phyloP scores from a whole-genome alignment of 2,113 vertebrate species.

The Perca fluviatilis region DNA sequence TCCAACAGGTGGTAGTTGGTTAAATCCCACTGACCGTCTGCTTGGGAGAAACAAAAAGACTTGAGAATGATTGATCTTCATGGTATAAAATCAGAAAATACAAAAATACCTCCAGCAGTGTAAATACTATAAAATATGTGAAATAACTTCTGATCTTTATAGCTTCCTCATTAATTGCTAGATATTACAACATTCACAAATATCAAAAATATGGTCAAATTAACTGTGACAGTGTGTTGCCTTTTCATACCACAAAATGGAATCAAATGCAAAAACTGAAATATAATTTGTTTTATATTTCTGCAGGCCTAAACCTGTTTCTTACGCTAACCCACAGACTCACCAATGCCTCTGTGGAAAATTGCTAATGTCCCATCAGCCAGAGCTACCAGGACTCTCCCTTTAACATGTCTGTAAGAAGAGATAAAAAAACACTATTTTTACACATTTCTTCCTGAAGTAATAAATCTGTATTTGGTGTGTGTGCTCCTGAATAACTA shows the following conservation, averaged over 20 bases:
- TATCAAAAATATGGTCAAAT: neutral
- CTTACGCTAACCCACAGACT: conserved; percentile 13
- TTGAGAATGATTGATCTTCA: neutral
- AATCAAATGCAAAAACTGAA: neutral
- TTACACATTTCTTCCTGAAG: neutral
- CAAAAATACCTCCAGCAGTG: neutral
- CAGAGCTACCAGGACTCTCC: conserved; percentile 94
- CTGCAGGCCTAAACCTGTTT: no score
- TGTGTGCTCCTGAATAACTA: neutral
- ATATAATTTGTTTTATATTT: neutral
- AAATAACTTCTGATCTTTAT: neutral
- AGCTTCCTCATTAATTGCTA: neutral
- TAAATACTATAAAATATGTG: neutral
- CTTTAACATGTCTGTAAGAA: conserved; percentile 93
- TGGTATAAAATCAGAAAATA: neutral
- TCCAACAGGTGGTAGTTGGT: conserved; percentile 98
- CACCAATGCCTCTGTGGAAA: conserved; percentile 94
- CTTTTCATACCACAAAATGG: neutral
- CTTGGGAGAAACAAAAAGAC: conserved; percentile 12
- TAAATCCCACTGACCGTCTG: conserved; percentile 97
- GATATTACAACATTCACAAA: neutral
- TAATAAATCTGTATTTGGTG: neutral
- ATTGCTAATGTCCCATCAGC: conserved; percentile 97
- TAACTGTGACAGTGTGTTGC: neutral
- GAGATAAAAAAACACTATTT: neutral